Percentiles rank a stretch among this genome's conserved stretches.
Evolutionary conservation across 2,113 vertebrate species (phyloP).

Genomic region (Engraulis encrasicolus): DNA sequence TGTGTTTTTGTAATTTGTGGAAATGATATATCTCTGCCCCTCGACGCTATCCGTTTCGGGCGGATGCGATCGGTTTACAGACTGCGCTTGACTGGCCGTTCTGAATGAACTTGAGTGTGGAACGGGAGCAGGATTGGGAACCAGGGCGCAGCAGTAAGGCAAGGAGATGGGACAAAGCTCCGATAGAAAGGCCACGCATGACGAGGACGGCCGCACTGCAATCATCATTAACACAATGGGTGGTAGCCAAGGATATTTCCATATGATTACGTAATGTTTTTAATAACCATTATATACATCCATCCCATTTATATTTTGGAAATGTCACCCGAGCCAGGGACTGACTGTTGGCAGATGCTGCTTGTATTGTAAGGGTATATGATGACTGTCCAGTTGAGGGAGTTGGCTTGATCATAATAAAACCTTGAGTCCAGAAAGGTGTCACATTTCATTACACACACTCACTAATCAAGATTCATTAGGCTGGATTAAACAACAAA

Average conservation of each 20-base stretch:
- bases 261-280: not conserved
- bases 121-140: slow-evolving; percentile 13
- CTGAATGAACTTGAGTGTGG: slow-evolving; percentile 63
- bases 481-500: slow-evolving; percentile 28
- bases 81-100: slow-evolving; percentile 67
- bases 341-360: not conserved
- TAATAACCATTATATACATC: not conserved
- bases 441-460: not conserved
- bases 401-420: not conserved
- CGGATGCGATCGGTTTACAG: slow-evolving; percentile 73
- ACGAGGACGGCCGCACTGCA: not conserved
- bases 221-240: slow-evolving; percentile 6
- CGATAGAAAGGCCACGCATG: slow-evolving; percentile 25
- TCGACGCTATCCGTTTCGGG: slow-evolving; percentile 73
- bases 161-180: slow-evolving; percentile 27
- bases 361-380: too few species aligned
- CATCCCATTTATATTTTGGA: too few species aligned
- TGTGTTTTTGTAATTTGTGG: slow-evolving; percentile 75
- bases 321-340: not conserved
- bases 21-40: slow-evolving; percentile 76
- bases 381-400: not conserved
- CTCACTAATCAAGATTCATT: not conserved
- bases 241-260: not conserved
- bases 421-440: not conserved
- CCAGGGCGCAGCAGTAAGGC: not conserved